phyloP scores from a whole-genome alignment of 2,888 invertebrate genomes.

The Eurytoma californica region DNA sequence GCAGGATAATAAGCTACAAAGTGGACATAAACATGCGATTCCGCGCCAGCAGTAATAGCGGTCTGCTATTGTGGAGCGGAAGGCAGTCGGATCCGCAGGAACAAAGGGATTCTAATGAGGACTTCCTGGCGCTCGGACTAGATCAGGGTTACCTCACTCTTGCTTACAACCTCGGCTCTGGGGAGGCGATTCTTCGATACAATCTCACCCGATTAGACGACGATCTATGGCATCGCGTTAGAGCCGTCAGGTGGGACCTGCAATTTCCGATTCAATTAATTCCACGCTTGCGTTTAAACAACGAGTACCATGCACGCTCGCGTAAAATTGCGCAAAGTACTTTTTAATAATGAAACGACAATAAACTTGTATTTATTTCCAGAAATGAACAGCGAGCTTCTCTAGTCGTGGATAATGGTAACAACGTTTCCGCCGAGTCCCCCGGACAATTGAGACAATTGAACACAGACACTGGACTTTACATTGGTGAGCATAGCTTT shows the following conservation, averaged over 20 bases:
- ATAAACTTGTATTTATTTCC: conserved; percentile 60
- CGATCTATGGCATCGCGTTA: conserved; percentile 89
- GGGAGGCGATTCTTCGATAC: conserved; percentile 89
- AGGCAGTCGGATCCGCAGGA: conserved; percentile 76
- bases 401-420: conserved; percentile 91
- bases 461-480: conserved; percentile 91
- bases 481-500: conserved; percentile 83
- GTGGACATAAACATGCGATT: conserved; percentile 93
- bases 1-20: conserved; percentile 87
- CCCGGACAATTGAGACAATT: conserved; percentile 90
- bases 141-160: conserved; percentile 85
- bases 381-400: conserved; percentile 92
- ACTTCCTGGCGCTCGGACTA: conserved; percentile 91
- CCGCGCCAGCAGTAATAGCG: conserved; percentile 83
- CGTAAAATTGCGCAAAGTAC: neutral
- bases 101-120: conserved; percentile 79
- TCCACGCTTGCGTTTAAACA: neutral
- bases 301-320: neutral
- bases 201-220: conserved; percentile 92
- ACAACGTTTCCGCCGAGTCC: conserved; percentile 86
- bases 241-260: conserved; percentile 81
- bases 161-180: conserved; percentile 91
- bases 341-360: too few species aligned
- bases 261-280: neutral
- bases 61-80: conserved; percentile 91